A percentile compares a stretch with the other conserved stretches of the same genome.
Conservation (phyloP, 2,113 vertebrate species). For the Gobiocypris rarus region DNA sequence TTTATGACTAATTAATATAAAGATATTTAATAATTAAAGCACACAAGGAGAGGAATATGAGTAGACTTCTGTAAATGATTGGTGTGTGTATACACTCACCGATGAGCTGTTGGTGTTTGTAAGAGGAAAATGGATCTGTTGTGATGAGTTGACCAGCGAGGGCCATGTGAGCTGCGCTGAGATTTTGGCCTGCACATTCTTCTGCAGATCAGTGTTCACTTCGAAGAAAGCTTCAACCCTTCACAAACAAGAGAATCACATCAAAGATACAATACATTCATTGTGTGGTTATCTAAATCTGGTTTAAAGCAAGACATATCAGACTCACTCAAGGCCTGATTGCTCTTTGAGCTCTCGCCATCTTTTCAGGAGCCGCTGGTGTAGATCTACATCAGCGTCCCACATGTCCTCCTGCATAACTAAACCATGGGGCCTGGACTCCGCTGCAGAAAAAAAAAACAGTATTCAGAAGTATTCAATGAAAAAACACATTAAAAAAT, state of each 20-base stretch:
- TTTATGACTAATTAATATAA: background rate
- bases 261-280: background rate
- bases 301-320: background rate
- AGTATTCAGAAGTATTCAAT: background rate
- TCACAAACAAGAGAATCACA: constrained; percentile 24
- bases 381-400: constrained; percentile 92
- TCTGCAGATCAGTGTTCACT: constrained; percentile 96
- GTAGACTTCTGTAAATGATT: background rate
- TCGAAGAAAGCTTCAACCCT: constrained; percentile 90
- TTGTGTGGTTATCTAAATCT: background rate
- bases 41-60: background rate
- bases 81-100: constrained; percentile 79
- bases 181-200: constrained; percentile 87
- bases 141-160: constrained; percentile 84
- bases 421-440: constrained; percentile 83
- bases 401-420: constrained; percentile 90
- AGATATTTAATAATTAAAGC: no score
- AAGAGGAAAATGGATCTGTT: constrained; percentile 86
- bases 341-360: constrained; percentile 88
- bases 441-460: constrained; percentile 70
- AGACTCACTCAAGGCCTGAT: constrained; percentile 82
- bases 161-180: constrained; percentile 92
- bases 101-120: constrained; percentile 95
- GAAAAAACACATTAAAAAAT: background rate
- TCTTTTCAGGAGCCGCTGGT: constrained; percentile 87